Percentiles rank a stretch among this genome's conserved stretches.
Evolutionary conservation across 2,888 invertebrate species (phyloP).

Genomic region (Drosophila parthenogenetica): DNA sequence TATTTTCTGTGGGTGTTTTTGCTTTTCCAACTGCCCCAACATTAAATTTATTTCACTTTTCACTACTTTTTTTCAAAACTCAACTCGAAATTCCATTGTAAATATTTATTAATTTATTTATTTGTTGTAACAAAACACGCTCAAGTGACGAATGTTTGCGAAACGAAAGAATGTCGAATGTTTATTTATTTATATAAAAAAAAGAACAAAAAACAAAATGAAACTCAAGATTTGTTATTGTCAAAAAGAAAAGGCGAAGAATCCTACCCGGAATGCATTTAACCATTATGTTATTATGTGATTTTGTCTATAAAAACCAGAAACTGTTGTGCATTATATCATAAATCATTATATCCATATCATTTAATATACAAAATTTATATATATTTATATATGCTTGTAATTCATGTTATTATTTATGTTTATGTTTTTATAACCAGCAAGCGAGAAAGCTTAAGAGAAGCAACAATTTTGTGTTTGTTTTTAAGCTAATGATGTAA

Average conservation of each 20-base stretch:
- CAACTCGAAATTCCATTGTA: conserved; percentile 21
- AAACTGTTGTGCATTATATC: conserved; percentile 13
- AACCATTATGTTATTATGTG: conserved; percentile 17
- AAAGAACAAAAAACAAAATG: conserved; percentile 11
- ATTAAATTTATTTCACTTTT: neutral
- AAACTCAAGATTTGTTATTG: conserved; percentile 41
- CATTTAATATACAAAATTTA: conserved; percentile 16
- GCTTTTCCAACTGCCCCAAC: conserved; percentile 4
- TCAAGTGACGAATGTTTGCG: too few relatives aligned
- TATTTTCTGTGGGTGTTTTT: conserved; percentile 12
- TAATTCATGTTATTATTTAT: conserved; percentile 62
- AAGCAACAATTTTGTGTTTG: conserved; percentile 37
- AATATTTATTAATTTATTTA: conserved; percentile 5
- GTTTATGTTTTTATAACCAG: conserved; percentile 20
- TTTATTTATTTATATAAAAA: conserved; percentile 37
- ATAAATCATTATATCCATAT: conserved; percentile 17
- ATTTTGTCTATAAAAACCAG: conserved; percentile 9
- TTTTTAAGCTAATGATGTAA: neutral
- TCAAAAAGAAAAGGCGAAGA: neutral
- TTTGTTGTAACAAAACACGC: too few relatives aligned
- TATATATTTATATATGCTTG: conserved; percentile 40
- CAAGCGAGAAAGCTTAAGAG: conserved; percentile 3
- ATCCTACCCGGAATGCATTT: conserved; percentile 39
- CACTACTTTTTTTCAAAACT: neutral
- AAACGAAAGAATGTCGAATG: conserved; percentile 36